Base-by-base conservation (phyloP, 2,888 invertebrate species). In the Gymnosoma rotundatum region DNA sequence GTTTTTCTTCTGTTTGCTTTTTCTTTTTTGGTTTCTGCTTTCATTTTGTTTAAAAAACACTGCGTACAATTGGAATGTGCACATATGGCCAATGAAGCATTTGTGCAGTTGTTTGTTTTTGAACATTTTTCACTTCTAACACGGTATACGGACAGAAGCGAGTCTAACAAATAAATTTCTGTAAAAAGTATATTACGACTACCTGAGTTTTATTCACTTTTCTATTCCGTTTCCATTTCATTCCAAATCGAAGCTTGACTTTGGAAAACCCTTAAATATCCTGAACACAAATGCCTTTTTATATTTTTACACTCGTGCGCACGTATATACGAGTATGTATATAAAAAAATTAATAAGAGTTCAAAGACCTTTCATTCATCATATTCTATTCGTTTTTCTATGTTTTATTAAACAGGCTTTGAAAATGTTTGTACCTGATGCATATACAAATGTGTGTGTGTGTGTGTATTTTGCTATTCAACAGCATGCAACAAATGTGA, bases 1-100 rank as follows among this genome's bases (percentile, higher is more conserved):
- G 75, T 69, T 73, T 79, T 58, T 20, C 25, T 21, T 79, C 32
- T 70, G 32, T 36, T 70, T 50, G 16, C 4, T 42, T 12, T 58
- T 32, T 7, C 32, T 5, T 4, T 54, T 66, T 67, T 61, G 14
- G 20, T 63, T 61, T 48, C 16, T 6, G 7, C 14, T 64, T 73
- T 67, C 42, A 45, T 52, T 50, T 72, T 32, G 36, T 48, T 63
- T 0, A 8, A 50, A n/a, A 42, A 63, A n/a, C 12, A 60, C 48
- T 25, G 1, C 50, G 10, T 52, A 6, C 69, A 72, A 78, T 66
- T 66, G 58, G 64, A 84, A 84, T 84, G 38, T 78, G 73, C 64
- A 70, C 84, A 84, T 84, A 84, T 84, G 84, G 84, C 73, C 73
- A 73, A 66, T 79, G 36, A 36, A 74, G 69, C 84, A 84, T 70